Evolutionary conservation across 2,888 invertebrate species (phyloP).

Genomic region (Chelonus formosanus): DNA sequence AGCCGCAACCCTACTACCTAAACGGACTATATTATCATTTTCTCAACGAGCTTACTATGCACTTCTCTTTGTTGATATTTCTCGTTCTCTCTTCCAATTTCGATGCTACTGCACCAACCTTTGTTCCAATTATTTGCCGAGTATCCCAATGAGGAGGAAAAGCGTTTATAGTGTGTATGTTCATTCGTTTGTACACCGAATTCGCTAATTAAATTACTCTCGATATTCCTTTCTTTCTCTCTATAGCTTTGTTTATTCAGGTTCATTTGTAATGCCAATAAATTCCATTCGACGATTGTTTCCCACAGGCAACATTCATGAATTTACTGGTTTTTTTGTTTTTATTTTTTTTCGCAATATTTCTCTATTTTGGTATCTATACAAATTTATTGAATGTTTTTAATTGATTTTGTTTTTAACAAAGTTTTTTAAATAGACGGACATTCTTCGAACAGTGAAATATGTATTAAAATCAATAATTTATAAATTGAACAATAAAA

Average conservation of each 20-base stretch:
- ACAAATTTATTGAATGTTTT: too few species aligned
- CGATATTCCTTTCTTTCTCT: conserved; percentile 20
- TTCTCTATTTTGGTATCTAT: too few species aligned
- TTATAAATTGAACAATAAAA: too few species aligned
- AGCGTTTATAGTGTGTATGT: conserved; percentile 26
- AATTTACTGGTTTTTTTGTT: conserved; percentile 1
- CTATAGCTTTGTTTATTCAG: conserved; percentile 21
- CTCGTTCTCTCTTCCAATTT: conserved; percentile 28
- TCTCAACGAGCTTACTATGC: conserved; percentile 26
- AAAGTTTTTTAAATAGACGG: too few species aligned
- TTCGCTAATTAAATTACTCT: conserved; percentile 45
- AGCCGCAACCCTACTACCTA: conserved; percentile 50
- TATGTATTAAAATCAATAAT: too few species aligned
- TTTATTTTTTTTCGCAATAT: not conserved
- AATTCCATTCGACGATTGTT: conserved; percentile 28
- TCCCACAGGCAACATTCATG: not conserved
- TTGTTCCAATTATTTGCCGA: conserved; percentile 39
- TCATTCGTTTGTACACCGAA: conserved; percentile 32
- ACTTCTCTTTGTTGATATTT: conserved; percentile 8
- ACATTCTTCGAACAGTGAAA: too few species aligned
- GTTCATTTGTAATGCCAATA: conserved; percentile 31
- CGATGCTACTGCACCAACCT: conserved; percentile 35
- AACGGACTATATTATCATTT: conserved; percentile 43
- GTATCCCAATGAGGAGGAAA: conserved; percentile 18
- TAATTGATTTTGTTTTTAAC: too few species aligned